A percentile compares a stretch with the other conserved stretches of the same genome.
These are phyloP conservation scores for Plemyria rubiginata DNA, from an alignment of 2,888 invertebrate genomes.

Conservation along the genomic window DNA sequence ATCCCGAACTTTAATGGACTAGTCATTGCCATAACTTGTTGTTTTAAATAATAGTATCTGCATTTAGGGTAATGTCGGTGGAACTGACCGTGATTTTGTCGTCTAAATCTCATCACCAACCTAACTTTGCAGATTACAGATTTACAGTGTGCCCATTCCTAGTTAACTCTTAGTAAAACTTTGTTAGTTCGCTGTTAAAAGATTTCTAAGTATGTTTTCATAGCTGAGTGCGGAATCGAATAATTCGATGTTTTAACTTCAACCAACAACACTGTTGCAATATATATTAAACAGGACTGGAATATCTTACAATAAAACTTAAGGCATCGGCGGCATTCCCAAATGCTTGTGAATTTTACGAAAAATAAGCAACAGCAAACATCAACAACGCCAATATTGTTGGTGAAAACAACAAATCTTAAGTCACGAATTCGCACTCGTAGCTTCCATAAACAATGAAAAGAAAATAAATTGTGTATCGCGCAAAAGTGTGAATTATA, in stretches of 20 bases:
- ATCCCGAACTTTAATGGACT: conserved; percentile 16
- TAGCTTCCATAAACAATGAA: conserved; percentile 32
- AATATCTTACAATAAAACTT: neutral
- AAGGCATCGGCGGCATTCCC: neutral
- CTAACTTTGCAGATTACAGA: conserved; percentile 23
- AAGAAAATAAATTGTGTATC: conserved; percentile 39
- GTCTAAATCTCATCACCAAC: conserved; percentile 20
- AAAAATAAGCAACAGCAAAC: conserved; percentile 1
- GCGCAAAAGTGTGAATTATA: conserved; percentile 48
- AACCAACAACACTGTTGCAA: neutral
- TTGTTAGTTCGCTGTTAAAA: conserved; percentile 3
- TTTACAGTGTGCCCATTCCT: conserved; percentile 18
- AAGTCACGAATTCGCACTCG: conserved; percentile 22
- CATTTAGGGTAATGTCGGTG: conserved; percentile 10
- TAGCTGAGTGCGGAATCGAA: conserved; percentile 8
- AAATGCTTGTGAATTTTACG: conserved; percentile 1
- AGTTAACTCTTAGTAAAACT: conserved; percentile 12
- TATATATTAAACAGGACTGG: neutral
- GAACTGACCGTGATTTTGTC: conserved; percentile 19
- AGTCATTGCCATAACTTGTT: conserved; percentile 13
- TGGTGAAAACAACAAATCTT: conserved; percentile 20
- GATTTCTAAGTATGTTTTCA: conserved; percentile 9
- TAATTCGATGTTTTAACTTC: neutral
- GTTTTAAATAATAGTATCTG: conserved; percentile 16
- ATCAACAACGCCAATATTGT: conserved; percentile 13